Base-by-base conservation (phyloP, 1,140 invertebrate genomes). In the Metopolophium dirhodum region DNA sequence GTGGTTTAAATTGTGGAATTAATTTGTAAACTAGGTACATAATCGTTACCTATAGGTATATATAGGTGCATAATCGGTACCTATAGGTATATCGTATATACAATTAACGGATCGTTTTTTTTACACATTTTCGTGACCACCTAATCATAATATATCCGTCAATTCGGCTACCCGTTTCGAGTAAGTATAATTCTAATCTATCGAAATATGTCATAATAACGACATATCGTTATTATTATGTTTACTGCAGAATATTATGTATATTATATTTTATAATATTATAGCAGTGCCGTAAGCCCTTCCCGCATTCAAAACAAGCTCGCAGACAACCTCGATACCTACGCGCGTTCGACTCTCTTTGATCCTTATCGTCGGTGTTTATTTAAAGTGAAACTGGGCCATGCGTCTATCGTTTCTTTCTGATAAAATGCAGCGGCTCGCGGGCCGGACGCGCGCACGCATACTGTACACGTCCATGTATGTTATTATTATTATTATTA, bases 301-400 rank as follows among this genome's bases (percentile, higher is more conserved):
- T 77, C 30, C 61, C 61, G 14, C n/a, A 77, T 77, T 77, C 6
- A 77, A 83, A 83, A 83, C 77, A 18, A 2, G 45, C 47, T 0
- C 26, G 14, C 30, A 49, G 86, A 87, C 86, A 49, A 87, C 86
- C 86, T 87, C 35, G 86, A 30, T 35, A 45, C 35, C 35, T 77
- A 77, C 61, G 61, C 61, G 30, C 30, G 30, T 68, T 68, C n/a
- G 30, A 57, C 23, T 89, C 87, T 35, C 87, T 89, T 89, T 89
- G 87, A 89, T 89, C 87, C 49, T 89, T 89, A 89, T 89, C 49
- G 35, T 51, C 57, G 37, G 89, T 90, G 89, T 90, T 90, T 90
- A 90, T 90, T 45, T n/a, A 45, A 23, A 45, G 26, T 9, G 54
- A 68, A 90, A 45, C 37, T 68, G 37, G 89, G 54, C 22, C 54